Base-by-base conservation (phyloP, 2,113 vertebrate species). In the Pseudopipra pipra region DNA sequence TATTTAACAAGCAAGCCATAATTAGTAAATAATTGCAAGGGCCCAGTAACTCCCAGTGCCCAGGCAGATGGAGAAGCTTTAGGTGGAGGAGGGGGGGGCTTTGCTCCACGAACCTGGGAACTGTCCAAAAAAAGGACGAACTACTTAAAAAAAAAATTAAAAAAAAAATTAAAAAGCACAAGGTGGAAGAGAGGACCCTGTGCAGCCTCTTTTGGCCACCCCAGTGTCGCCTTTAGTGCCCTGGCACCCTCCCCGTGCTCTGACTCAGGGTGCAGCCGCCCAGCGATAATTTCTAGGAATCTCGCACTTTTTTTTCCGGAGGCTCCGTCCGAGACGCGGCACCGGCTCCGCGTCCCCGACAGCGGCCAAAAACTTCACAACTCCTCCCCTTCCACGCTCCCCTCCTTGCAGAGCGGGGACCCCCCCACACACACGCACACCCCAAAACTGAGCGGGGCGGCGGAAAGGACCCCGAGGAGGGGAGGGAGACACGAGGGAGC, bases 11-110 rank as follows among this genome's bases (percentile, higher is more conserved):
- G 90, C 76, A 54, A 88, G 72, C 71, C 66, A 31, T 93, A 95
- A 97, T 93, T 89, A 90, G 78, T 61, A 93, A 91, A 94, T 84
- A 85, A 92, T 83, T 71, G 82, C 78, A 70, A 84, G 78, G 72
- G 75, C 90, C 95, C 93, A 72, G 43, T 54, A 76, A 90, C 84
- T 93, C 75, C 75, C 72, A 78, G 85, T 30, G 86, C 62, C 83
- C 75, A 33, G 66, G 78, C 85, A 89, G 88, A 95, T 56, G 85
- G 68, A 95, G 83, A 67, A 86, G 59, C 23, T 8, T 27, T 39
- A 49, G 59, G 66, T 47, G 82, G 59, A 85, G 39, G n/a, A 35
- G 33, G 28, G 13, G 13, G 11, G 74, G 13, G 35, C 52, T 88
- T 59, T 20, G 27, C 85, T 83, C 59, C 20, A 1, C 2, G 55